Evolutionary conservation across 2,113 vertebrate species (phyloP).

Genomic region (Alosa alosa): DNA sequence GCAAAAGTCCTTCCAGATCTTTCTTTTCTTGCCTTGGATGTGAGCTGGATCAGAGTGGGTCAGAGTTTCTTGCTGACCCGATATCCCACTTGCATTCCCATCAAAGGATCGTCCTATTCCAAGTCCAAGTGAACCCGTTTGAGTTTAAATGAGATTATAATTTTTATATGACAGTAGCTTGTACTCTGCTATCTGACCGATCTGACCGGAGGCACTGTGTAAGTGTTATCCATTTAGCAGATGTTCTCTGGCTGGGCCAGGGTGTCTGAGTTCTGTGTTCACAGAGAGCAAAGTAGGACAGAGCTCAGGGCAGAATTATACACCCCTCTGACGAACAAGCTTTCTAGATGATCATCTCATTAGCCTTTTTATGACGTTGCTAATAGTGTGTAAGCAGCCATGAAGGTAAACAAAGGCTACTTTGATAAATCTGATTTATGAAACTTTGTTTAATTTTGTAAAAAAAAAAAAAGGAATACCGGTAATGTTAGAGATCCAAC

Average conservation of each 20-base stretch:
- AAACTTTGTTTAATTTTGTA: no score
- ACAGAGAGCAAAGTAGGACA: neutral
- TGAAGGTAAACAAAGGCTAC: no score
- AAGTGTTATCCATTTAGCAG: slow-evolving; percentile 5
- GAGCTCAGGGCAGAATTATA: neutral
- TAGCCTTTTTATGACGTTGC: neutral
- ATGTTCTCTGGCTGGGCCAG: neutral
- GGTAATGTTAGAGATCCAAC: no score
- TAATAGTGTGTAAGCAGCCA: no score
- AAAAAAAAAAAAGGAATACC: no score
- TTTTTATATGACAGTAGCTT: neutral
- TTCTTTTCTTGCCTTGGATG: neutral
- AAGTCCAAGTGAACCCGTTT: neutral
- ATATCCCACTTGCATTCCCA: neutral
- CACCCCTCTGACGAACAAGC: neutral
- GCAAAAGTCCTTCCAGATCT: neutral
- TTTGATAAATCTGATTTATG: no score
- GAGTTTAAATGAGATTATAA: neutral
- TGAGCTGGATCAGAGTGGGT: neutral
- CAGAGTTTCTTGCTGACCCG: neutral
- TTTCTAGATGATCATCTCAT: neutral
- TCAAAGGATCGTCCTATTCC: neutral
- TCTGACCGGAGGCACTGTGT: neutral
- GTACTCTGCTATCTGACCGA: neutral
- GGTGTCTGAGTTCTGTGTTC: neutral